These are phyloP conservation scores for Balearica regulorum DNA, from an alignment of 2,797 vertebrate species.

Conservation along the genomic window DNA sequence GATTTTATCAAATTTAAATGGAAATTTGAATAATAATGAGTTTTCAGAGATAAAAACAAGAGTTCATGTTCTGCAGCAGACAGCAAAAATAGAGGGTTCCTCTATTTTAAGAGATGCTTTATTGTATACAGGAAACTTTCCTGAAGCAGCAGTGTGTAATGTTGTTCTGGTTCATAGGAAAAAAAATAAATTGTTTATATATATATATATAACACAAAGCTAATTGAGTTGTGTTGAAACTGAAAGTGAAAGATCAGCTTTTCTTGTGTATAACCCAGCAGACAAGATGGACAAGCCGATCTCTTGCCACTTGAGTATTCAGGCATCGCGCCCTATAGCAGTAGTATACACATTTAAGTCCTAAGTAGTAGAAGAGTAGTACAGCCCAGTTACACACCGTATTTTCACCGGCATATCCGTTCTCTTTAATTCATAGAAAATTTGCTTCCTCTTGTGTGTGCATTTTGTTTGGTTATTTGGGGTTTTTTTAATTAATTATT, in stretches of 20 bases:
- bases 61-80: not conserved
- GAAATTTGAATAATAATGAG: not conserved
- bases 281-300: not conserved
- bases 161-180: not conserved
- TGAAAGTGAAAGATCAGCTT: not conserved
- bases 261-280: not conserved
- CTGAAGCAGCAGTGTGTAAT: not conserved
- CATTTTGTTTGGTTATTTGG: not conserved
- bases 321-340: not conserved
- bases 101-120: not conserved
- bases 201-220: not conserved
- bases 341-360: not conserved
- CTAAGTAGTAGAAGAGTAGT: not conserved
- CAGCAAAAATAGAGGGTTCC: not conserved
- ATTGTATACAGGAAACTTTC: not conserved
- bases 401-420: not conserved
- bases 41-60: not conserved
- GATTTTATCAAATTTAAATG: not conserved
- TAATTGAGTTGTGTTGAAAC: not conserved
- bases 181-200: not conserved
- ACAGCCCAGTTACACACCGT: not conserved
- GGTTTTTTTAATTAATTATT: not conserved
- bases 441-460: not conserved
- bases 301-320: not conserved
- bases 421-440: not conserved